phyloP scores from a whole-genome alignment of 2,888 invertebrate genomes.

The Amiota communis region DNA sequence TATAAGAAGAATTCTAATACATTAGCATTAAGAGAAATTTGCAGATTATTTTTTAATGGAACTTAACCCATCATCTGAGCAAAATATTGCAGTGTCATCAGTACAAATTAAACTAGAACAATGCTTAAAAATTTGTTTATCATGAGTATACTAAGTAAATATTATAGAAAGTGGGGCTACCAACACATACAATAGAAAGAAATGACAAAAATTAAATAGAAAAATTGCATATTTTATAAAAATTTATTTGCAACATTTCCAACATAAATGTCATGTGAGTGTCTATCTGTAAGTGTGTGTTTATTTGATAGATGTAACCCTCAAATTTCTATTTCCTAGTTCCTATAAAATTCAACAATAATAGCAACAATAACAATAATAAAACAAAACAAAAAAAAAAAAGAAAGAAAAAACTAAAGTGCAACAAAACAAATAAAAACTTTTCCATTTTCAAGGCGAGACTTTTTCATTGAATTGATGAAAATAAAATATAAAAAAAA shows the following conservation, averaged over 20 bases:
- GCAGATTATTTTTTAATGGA: no score
- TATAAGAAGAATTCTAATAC: no score
- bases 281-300: neutral
- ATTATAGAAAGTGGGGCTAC: no score
- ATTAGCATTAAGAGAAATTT: no score
- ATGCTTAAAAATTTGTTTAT: no score
- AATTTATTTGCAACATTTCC: neutral
- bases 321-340: slow-evolving; percentile 50
- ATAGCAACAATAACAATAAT: slow-evolving; percentile 8
- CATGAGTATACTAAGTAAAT: no score
- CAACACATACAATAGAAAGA: no score
- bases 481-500: slow-evolving; percentile 33
- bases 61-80: no score
- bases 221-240: slow-evolving; percentile 10
- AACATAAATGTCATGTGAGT: neutral
- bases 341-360: slow-evolving; percentile 41
- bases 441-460: slow-evolving; percentile 14
- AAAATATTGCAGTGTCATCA: no score
- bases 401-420: slow-evolving; percentile 16
- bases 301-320: slow-evolving; percentile 14
- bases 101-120: no score
- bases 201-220: neutral
- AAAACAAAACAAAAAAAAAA: slow-evolving; percentile 8
- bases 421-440: neutral
- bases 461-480: slow-evolving; percentile 29